phyloP scores from a whole-genome alignment of 2,113 vertebrate genomes.

The Spea bombifrons region DNA sequence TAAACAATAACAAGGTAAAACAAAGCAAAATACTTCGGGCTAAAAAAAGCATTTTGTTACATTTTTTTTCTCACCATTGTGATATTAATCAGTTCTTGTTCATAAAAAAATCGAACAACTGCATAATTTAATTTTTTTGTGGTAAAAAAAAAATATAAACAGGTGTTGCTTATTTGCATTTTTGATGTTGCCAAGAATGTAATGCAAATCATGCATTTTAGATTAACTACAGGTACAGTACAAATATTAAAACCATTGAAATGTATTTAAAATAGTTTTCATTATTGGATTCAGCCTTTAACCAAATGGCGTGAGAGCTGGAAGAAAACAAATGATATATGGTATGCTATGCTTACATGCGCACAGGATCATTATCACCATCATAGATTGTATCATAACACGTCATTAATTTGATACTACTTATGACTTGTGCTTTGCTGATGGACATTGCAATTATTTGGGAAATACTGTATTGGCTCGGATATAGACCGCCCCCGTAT shows the following conservation, averaged over 20 bases:
- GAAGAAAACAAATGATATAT: too few species aligned
- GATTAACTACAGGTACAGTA: slow-evolving; percentile 5
- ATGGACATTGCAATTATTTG: too few species aligned
- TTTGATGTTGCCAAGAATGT: slow-evolving; percentile 22
- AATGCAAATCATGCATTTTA: slow-evolving; percentile 10
- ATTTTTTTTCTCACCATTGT: slow-evolving; percentile 38
- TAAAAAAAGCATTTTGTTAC: slow-evolving; percentile 34
- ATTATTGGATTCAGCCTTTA: too few species aligned
- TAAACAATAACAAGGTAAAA: slow-evolving; percentile 36
- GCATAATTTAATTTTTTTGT: slow-evolving; percentile 20
- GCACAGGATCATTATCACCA: too few species aligned
- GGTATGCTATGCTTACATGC: too few species aligned
- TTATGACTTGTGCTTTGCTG: too few species aligned
- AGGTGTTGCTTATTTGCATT: slow-evolving; percentile 40
- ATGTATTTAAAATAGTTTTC: neutral
- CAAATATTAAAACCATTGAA: neutral
- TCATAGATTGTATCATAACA: too few species aligned
- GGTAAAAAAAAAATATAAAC: slow-evolving; percentile 23
- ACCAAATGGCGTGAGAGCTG: too few species aligned
- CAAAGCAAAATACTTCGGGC: slow-evolving; percentile 40
- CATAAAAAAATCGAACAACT: slow-evolving; percentile 29
- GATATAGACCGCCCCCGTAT: too few species aligned
- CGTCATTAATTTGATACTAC: too few species aligned
- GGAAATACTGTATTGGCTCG: too few species aligned
- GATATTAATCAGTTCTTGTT: slow-evolving; percentile 37